A percentile compares a stretch with the other conserved stretches of the same genome.
These are phyloP conservation scores for Pardosa pseudoannulata DNA, from an alignment of 2,888 invertebrate genomes.

Conservation along the genomic window DNA sequence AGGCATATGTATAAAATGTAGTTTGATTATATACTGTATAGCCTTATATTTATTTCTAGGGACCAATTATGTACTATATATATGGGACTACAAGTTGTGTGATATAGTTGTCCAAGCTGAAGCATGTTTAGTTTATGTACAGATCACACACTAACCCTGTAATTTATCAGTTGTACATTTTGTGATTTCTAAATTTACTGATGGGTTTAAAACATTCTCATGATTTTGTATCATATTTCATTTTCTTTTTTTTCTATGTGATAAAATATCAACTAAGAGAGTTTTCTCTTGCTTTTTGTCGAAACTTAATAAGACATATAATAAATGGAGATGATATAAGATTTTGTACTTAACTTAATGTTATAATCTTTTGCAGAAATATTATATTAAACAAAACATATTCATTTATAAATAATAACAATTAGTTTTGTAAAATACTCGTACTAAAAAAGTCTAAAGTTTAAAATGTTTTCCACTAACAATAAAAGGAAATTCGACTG, in stretches of 20 bases:
- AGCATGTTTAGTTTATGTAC: conserved; percentile 48
- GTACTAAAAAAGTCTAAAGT: no score
- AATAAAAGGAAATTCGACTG: no score
- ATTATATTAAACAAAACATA: no score
- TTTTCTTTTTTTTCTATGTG: not conserved
- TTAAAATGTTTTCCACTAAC: no score
- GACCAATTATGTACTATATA: conserved; percentile 67
- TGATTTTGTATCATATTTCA: not conserved
- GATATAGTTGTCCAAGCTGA: conserved; percentile 49
- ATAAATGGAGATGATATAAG: no score
- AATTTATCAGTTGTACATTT: conserved; percentile 52
- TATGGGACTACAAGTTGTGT: conserved; percentile 54
- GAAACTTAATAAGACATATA: no score
- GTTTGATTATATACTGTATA: conserved; percentile 30
- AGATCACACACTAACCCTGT: conserved; percentile 34
- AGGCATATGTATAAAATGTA: conserved; percentile 37
- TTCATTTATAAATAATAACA: no score
- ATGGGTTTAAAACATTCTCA: not conserved
- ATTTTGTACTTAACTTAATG: no score
- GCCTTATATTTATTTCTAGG: conserved; percentile 57
- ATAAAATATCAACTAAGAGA: not conserved
- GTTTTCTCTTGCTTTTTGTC: no score
- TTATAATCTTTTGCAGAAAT: no score
- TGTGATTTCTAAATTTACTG: conserved; percentile 7
- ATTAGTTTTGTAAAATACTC: no score